Conservation (phyloP, 1,140 invertebrate genomes). For the Lordiphosa mommai region DNA sequence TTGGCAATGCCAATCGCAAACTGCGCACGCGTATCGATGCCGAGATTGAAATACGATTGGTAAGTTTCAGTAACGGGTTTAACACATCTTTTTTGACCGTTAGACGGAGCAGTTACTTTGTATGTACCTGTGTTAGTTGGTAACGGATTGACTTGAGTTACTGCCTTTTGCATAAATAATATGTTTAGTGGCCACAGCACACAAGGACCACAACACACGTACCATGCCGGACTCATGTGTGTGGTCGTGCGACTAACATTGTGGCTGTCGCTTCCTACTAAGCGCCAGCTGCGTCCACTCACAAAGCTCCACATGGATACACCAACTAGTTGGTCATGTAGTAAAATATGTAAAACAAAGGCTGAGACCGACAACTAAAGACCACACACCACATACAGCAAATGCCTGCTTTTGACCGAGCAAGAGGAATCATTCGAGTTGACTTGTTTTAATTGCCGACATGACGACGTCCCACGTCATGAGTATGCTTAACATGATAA, state of each 20-base stretch:
- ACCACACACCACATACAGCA: conserved; percentile 42
- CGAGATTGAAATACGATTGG: conserved; percentile 92
- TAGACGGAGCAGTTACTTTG: conserved; percentile 17
- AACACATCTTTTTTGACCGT: conserved; percentile 8
- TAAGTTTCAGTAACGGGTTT: conserved; percentile 81
- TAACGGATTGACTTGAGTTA: not conserved
- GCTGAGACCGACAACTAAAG: conserved; percentile 5
- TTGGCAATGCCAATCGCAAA: conserved; percentile 85
- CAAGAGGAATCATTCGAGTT: not conserved
- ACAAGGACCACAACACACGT: conserved; percentile 17
- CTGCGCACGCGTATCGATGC: conserved; percentile 86
- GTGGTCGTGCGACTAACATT: conserved; percentile 47
- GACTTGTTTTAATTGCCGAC: conserved; percentile 9
- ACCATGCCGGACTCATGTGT: conserved; percentile 46
- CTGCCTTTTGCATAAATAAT: conserved; percentile 59
- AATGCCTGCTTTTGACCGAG: not conserved
- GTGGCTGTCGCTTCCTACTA: conserved; percentile 19
- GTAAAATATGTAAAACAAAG: not conserved
- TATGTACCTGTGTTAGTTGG: conserved; percentile 8
- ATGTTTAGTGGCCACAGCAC: conserved; percentile 19
- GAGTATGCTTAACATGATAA: too few species aligned
- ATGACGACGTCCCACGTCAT: not conserved
- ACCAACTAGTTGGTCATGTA: conserved; percentile 14
- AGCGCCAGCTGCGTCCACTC: conserved; percentile 52
- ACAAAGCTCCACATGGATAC: conserved; percentile 21